A percentile compares a stretch with the other conserved stretches of the same genome.
These are phyloP conservation scores for Sanderia malayensis DNA, from an alignment of 30 jellyfish, hydroid and myxozoan genomes.

Conservation along the genomic window DNA sequence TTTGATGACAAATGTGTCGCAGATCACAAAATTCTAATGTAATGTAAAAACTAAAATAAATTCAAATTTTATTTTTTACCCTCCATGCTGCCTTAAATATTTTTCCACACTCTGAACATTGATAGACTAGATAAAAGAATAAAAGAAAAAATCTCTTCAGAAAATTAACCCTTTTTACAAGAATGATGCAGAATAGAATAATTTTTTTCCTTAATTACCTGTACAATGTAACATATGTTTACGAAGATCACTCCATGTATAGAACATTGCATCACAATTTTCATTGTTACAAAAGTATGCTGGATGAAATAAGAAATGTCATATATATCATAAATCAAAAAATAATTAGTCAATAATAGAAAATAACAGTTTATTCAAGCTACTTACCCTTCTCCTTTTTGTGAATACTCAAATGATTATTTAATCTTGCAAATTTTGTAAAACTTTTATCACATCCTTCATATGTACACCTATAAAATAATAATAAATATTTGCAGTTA, in stretches of 20 bases:
- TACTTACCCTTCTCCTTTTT: conserved; percentile 43
- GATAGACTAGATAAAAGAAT: conserved; percentile 11
- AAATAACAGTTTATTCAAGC: too few species aligned
- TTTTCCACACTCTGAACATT: conserved; percentile 43
- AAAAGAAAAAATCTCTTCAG: neutral
- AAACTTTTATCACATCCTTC: conserved; percentile 44
- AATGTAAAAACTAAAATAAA: too few species aligned
- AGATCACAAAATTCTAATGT: too few species aligned
- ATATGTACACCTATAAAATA: conserved; percentile 23
- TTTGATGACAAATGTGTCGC: too few species aligned
- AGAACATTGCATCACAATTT: conserved; percentile 49
- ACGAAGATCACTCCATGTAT: conserved; percentile 43
- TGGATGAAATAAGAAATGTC: too few species aligned
- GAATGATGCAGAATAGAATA: neutral
- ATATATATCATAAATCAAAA: too few species aligned
- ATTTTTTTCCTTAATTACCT: conserved; percentile 12
- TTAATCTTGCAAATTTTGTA: neutral
- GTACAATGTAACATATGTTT: conserved; percentile 39
- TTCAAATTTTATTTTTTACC: conserved; percentile 1
- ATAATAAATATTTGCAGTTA: too few species aligned
- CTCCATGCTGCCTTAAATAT: conserved; percentile 43
- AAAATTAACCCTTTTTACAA: neutral
- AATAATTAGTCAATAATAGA: too few species aligned
- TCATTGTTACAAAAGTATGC: conserved; percentile 38
- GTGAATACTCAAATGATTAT: conserved; percentile 25